phyloP scores from a whole-genome alignment of 2,113 vertebrate genomes.

The Ondatra zibethicus region DNA sequence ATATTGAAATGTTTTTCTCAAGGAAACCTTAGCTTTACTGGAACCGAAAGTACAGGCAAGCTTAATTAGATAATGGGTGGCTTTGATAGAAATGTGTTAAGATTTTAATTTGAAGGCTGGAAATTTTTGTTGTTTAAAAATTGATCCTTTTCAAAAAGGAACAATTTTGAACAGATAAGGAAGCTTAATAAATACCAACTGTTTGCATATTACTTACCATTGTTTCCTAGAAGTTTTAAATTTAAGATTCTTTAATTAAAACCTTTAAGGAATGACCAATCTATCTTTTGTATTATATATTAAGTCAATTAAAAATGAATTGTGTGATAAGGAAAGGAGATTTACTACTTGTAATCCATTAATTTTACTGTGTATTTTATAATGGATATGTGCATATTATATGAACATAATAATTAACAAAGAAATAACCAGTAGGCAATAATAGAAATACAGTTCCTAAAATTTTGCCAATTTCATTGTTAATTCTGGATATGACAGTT shows the following conservation, averaged over 20 bases:
- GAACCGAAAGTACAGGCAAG: background rate
- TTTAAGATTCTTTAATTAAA: conserved; percentile 55
- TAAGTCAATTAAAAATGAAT: conserved; percentile 46
- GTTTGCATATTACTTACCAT: conserved; percentile 23
- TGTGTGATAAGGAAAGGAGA: background rate
- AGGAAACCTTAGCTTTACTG: conserved; percentile 51
- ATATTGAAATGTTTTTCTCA: conserved; percentile 50
- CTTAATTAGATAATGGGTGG: background rate
- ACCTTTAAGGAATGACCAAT: conserved; percentile 43
- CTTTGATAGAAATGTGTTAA: background rate
- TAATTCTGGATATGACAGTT: background rate
- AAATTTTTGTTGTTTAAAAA: conserved; percentile 13
- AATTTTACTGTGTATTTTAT: conserved; percentile 9
- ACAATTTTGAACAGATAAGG: background rate
- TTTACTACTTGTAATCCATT: background rate
- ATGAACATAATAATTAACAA: conserved; percentile 21
- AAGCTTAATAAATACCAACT: conserved; percentile 48
- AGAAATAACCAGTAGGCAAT: conserved; percentile 8
- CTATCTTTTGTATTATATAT: background rate
- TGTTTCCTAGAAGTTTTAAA: conserved; percentile 54
- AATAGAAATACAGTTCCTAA: conserved; percentile 46
- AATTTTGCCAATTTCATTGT: conserved; percentile 33
- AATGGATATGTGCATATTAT: background rate
- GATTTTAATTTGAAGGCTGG: conserved; percentile 51
- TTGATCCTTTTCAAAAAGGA: background rate